Evolutionary conservation across 2,113 vertebrate genomes (phyloP).

Genomic region (Egretta garzetta): DNA sequence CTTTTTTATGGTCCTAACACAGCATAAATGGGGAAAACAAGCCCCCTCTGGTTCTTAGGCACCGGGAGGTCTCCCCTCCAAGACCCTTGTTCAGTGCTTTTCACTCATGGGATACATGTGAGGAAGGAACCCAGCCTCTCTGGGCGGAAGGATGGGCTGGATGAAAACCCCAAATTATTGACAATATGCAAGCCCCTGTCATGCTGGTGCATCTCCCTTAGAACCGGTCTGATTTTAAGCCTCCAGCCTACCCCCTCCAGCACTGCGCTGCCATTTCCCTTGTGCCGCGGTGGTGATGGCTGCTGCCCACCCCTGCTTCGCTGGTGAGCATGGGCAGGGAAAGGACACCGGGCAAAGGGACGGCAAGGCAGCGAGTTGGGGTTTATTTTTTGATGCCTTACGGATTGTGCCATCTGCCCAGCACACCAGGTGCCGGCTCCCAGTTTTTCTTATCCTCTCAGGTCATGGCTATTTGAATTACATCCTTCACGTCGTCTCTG

Average conservation of each 20-base stretch:
- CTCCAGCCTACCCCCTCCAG: neutral
- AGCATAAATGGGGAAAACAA: neutral
- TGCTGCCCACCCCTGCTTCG: rapidly evolving
- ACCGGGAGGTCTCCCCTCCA: neutral
- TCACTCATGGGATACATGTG: rapidly evolving
- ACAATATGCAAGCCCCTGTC: neutral
- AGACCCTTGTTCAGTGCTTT: rapidly evolving
- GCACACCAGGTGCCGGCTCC: neutral
- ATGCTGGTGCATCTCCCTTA: neutral
- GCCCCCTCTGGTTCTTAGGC: rapidly evolving
- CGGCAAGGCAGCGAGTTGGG: rapidly evolving
- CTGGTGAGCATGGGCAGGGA: rapidly evolving
- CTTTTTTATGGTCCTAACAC: neutral
- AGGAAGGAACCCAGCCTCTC: neutral
- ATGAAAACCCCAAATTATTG: neutral
- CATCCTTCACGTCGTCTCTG: neutral
- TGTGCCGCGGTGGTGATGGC: rapidly evolving
- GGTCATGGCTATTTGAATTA: neutral
- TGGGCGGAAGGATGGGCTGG: neutral
- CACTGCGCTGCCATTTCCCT: neutral
- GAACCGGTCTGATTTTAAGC: neutral
- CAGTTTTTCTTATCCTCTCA: neutral
- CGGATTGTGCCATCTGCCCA: neutral
- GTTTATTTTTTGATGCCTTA: neutral
- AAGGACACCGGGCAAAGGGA: rapidly evolving